Percentiles rank a stretch among this genome's conserved stretches.
Conservation (phyloP, 2,113 vertebrate species). For the Ursus arctos region DNA sequence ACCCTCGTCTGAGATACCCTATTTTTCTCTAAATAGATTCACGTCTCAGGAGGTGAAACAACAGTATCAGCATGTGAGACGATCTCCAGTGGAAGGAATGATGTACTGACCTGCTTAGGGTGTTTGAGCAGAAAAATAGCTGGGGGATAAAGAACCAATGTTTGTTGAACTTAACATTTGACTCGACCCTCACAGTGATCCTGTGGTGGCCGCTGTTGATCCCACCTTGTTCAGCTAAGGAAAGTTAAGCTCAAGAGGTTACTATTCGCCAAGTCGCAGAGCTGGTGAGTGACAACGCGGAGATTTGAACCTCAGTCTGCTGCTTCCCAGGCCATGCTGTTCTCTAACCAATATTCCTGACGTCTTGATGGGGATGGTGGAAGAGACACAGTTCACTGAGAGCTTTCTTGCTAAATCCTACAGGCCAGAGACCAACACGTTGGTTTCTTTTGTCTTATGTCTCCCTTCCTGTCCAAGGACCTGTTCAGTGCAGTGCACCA, state of each 20-base stretch:
- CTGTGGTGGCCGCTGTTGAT: neutral
- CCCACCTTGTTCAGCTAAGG: neutral
- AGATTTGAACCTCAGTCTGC: neutral
- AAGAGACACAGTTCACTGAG: neutral
- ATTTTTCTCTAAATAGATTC: neutral
- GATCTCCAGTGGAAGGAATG: neutral
- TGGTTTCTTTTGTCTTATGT: neutral
- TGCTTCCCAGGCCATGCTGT: neutral
- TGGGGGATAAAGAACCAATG: fast-evolving
- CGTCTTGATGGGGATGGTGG: neutral
- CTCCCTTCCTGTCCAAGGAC: neutral
- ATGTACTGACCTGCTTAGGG: neutral
- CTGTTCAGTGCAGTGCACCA: neutral
- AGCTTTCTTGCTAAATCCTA: neutral
- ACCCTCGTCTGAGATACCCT: neutral
- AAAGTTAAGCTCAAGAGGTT: neutral
- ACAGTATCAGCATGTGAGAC: neutral
- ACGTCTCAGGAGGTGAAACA: neutral
- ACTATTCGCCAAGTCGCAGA: neutral
- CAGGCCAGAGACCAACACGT: neutral
- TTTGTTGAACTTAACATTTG: neutral
- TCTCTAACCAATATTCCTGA: neutral
- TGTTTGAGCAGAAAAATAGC: neutral
- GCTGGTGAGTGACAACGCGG: neutral
- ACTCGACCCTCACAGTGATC: neutral